Base-by-base conservation (phyloP, 30 jellyfish, hydroid and myxozoan genomes). In the Aurelia aurita region DNA sequence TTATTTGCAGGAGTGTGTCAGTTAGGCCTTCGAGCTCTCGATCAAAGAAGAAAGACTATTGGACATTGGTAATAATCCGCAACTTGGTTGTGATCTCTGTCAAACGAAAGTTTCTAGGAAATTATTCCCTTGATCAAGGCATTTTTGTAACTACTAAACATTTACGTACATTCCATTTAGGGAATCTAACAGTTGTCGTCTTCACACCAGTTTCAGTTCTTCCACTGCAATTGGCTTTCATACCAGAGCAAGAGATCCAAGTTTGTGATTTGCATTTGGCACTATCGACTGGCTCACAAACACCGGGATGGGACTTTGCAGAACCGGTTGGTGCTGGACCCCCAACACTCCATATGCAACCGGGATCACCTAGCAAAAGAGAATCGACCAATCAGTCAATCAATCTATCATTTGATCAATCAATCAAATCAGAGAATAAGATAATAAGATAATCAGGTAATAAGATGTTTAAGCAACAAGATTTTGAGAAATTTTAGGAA, bases 261-360 rank as follows among this genome's bases (percentile, higher is more conserved):
- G 68, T 62, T 75, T 86, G 96, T 1, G 76, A 75, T 3, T 23
- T 86, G 90, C 96, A 86, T 45, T 64, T 74, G 14, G 82, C 76
- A 54, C 96, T 86, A 49, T 75, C 96, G n/a, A 86, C 96, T 8
- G 96, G 96, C 57, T 86, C 96, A 28, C 89, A 86, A n/a, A 86
- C 77, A 28, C 96, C 96, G 11, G 96, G 96, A 54, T 86, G 96
- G 23, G 96, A 59, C 28, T 74, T 19, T 18, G 61, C 82, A 3
- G 65, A 15, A 9, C 58, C 20, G 4, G 62, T 66, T 14, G 58
- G 53, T 25, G 96, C 90, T 18, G 27, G 29, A 14, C 53, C 20
- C 1, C 89, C 89, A 64, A 74, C 89, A 5, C 43, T 61, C 96
- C 96, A 86, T 14, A 75, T 72, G 72, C 96, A 86, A 21, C 83